These are phyloP conservation scores for Phalacrocorax pelagicus DNA, from an alignment of 2,113 vertebrate genomes.

Conservation along the genomic window DNA sequence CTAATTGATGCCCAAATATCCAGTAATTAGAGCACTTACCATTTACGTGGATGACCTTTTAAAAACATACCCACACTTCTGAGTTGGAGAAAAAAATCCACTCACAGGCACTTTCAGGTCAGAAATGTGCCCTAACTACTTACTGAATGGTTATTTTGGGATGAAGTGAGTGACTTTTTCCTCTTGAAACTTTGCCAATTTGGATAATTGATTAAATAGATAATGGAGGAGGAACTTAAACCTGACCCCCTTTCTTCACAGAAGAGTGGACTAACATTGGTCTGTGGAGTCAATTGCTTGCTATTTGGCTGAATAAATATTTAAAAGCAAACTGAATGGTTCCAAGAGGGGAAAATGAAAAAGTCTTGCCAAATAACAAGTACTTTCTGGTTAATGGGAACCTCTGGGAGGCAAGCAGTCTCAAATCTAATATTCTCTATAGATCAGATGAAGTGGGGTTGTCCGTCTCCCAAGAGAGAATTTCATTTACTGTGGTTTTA, in stretches of 20 bases:
- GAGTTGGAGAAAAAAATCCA: not conserved
- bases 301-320: constrained; percentile 52
- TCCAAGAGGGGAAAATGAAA: constrained; percentile 21
- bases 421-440: not conserved
- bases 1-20: not conserved
- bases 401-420: not conserved
- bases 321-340: constrained; percentile 28
- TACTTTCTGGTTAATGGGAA: not conserved
- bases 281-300: constrained; percentile 1
- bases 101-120: not conserved
- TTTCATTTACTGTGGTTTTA: not conserved
- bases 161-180: constrained; percentile 13
- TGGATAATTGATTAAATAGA: constrained; percentile 56
- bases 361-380: constrained; percentile 8
- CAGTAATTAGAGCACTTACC: not conserved
- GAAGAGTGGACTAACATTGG: not conserved
- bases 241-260: not conserved
- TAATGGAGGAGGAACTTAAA: constrained; percentile 37
- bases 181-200: constrained; percentile 35
- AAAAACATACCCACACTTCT: not conserved
- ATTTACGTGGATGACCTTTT: constrained; percentile 4
- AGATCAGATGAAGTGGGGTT: not conserved
- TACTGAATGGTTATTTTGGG: constrained; percentile 17
- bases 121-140: not conserved
- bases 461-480: not conserved